Percentiles rank a stretch among this genome's conserved stretches.
phyloP scores from a whole-genome alignment of 2,797 vertebrate species.

The Protonibea diacanthus region DNA sequence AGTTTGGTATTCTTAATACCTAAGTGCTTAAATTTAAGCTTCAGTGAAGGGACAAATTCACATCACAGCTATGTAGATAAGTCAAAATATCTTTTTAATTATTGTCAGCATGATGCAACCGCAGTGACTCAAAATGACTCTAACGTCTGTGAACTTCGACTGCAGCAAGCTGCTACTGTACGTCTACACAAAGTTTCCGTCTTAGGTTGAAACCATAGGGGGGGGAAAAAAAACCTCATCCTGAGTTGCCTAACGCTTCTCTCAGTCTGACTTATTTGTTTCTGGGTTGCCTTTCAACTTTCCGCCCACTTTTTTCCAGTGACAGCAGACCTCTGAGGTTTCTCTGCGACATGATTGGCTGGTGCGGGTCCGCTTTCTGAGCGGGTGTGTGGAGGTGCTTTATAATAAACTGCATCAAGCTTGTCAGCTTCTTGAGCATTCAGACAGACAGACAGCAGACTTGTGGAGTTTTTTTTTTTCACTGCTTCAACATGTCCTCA shows the following conservation, averaged over 20 bases:
- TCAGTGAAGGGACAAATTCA: too few species aligned
- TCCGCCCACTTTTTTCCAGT: constrained; percentile 59
- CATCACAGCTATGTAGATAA: not conserved
- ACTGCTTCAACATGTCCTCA: constrained; percentile 73
- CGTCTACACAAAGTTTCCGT: not conserved
- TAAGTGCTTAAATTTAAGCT: too few species aligned
- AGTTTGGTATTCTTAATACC: not conserved
- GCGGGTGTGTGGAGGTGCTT: constrained; percentile 18
- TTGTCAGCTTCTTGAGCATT: constrained; percentile 18
- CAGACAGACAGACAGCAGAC: constrained; percentile 20
- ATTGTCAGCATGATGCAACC: too few species aligned
- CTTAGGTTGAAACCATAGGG: not conserved
- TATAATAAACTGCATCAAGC: constrained; percentile 37
- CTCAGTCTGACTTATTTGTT: constrained; percentile 31
- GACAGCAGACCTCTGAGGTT: constrained; percentile 38
- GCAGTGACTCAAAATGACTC: not conserved
- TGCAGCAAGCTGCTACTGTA: constrained; percentile 1
- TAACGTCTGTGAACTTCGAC: constrained; percentile 1
- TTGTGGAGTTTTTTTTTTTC: constrained; percentile 25
- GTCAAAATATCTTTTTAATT: not conserved
- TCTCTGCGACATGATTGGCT: constrained; percentile 63
- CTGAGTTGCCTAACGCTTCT: constrained; percentile 53
- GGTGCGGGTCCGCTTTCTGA: not conserved
- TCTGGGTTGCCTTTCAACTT: constrained; percentile 39
- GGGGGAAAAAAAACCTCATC: not conserved